phyloP scores from a whole-genome alignment of 1,140 invertebrate species.

The Ips nitidus region DNA sequence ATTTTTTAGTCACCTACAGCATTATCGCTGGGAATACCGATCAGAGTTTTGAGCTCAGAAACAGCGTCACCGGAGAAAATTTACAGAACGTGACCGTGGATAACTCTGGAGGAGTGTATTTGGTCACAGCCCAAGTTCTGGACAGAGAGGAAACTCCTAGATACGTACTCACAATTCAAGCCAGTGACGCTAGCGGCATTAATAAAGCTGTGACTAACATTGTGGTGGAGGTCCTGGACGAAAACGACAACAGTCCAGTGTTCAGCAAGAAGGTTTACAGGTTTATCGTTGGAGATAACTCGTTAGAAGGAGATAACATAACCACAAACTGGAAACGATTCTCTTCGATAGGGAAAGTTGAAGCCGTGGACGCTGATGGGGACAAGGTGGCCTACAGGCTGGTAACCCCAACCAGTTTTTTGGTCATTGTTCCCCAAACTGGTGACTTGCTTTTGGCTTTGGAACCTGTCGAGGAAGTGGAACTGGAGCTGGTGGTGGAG shows the following conservation, averaged over 20 bases:
- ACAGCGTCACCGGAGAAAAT: slow-evolving; percentile 57
- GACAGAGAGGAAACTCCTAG: slow-evolving; percentile 70
- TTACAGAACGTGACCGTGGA: slow-evolving; percentile 62
- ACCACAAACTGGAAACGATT: slow-evolving; percentile 72
- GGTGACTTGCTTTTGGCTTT: slow-evolving; percentile 82
- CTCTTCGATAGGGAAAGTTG: slow-evolving; percentile 76
- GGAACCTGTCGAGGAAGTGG: slow-evolving; percentile 66
- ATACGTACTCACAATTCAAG: slow-evolving; percentile 74
- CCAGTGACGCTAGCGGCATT: slow-evolving; percentile 70
- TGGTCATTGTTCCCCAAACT: slow-evolving; percentile 88
- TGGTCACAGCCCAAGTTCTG: slow-evolving; percentile 71
- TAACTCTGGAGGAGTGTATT: slow-evolving; percentile 62
- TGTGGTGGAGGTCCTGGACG: slow-evolving; percentile 73
- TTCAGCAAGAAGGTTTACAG: slow-evolving; percentile 78
- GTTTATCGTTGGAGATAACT: slow-evolving; percentile 67
- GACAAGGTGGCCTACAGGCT: slow-evolving; percentile 84
- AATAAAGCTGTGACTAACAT: slow-evolving; percentile 75
- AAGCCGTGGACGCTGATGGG: slow-evolving; percentile 81
- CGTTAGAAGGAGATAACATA: slow-evolving; percentile 56
- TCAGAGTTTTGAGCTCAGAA: slow-evolving; percentile 68
- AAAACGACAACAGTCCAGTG: slow-evolving; percentile 87
- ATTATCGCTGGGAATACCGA: slow-evolving; percentile 74
- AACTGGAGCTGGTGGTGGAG: slow-evolving; percentile 70
- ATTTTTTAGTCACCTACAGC: slow-evolving; percentile 71
- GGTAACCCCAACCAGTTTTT: slow-evolving; percentile 72